Evolutionary conservation across 2,113 vertebrate species (phyloP), one percentile per base, ranked within the genome.

Genomic region (Paracanthobrama guichenoti): DNA sequence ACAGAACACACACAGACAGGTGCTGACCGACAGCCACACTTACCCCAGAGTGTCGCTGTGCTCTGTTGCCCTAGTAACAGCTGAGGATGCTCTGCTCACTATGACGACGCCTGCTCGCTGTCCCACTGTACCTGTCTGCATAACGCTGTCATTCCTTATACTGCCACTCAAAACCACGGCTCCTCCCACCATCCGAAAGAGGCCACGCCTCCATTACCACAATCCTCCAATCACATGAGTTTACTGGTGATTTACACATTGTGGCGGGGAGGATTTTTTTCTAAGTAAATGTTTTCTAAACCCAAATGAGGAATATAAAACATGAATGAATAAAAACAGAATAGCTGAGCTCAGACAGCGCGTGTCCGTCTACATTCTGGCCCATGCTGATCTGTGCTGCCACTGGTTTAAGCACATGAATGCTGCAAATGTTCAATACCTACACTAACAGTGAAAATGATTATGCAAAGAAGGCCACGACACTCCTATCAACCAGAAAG

Each of bases 111-210:
- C 53, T 26, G 8, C 42, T 50, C 50, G 28, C 48, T 64, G 42
- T 81, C 76, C 75, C 67, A 85, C 28, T 82, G 87, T 91, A 93
- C 91, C 91, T 94, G 90, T 77, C 82, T 66, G 31, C 57, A 80
- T 81, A 42, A 44, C 60, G 55, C 86, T 60, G 39, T 59, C 83
- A 84, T 85, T 88, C 89, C 91, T 95, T 95, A 94, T 94, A 94
- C 81, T 48, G 76, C 88, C 88, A 91, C 42, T 87, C 67, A 83
- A 76, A 86, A 89, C 77, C 81, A 88, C 76, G 67, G 76, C 76
- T 85, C 86, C 76, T 48, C 88, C 83, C 85, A 81, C 86, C 14
- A 67, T 44, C 77, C 24, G 20, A 2, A 60, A n/a, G 5, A 81
- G 24, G 72, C 82, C 57, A 86, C 79, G n/a, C 88, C 87, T 83